phyloP scores from a whole-genome alignment of 2,113 vertebrate species.

The Malurus cyaneus region DNA sequence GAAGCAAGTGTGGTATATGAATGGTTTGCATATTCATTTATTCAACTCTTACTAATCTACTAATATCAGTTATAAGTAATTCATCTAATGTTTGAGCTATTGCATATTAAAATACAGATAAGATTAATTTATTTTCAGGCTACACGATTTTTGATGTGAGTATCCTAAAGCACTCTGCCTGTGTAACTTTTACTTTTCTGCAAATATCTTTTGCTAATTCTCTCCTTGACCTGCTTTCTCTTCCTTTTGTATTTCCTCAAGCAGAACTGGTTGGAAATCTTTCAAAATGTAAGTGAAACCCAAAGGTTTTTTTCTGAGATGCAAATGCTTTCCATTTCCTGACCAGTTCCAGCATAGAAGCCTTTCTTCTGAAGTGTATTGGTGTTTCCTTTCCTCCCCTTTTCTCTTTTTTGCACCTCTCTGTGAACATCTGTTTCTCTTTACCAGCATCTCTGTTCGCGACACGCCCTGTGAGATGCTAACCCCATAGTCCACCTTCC shows the following conservation, averaged over 20 bases:
- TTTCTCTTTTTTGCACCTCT: not conserved
- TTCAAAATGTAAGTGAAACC: conserved; percentile 68
- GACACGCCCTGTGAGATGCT: not conserved
- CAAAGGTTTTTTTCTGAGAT: conserved; percentile 35
- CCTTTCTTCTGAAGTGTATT: not conserved
- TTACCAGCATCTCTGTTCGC: not conserved
- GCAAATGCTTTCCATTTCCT: conserved; percentile 26
- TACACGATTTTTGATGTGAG: not conserved
- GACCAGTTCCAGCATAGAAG: conserved; percentile 21
- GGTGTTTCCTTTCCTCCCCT: not conserved
- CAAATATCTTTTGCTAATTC: not conserved
- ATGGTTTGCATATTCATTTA: not conserved
- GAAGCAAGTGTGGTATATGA: not conserved
- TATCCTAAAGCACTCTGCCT: not conserved
- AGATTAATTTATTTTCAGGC: not conserved
- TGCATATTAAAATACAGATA: not conserved
- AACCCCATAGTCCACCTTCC: not conserved
- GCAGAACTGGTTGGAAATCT: conserved; percentile 69
- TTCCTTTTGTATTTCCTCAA: conserved; percentile 55
- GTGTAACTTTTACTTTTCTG: conserved; percentile 22
- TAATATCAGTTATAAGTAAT: not conserved
- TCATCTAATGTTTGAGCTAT: not conserved
- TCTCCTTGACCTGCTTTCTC: conserved; percentile 50
- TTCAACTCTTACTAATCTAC: not conserved
- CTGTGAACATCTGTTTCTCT: not conserved